Conservation (phyloP, 2,113 vertebrate species). For the Cyphomyrus discorhynchus region DNA sequence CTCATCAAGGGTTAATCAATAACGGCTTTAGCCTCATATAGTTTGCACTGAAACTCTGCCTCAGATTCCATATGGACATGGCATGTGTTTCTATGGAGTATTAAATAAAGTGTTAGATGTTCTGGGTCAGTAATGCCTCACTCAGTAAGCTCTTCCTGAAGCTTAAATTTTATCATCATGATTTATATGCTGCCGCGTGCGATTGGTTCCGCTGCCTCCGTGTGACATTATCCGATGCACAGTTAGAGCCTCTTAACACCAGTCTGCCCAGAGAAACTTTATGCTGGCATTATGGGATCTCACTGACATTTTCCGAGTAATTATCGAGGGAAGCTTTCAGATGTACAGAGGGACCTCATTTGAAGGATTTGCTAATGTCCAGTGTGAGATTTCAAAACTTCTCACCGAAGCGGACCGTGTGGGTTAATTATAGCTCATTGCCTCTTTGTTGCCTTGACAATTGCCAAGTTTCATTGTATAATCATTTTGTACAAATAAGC, state of each 20-base stretch:
- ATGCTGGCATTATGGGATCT: not conserved
- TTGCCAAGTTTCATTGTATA: not conserved
- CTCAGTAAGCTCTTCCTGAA: not conserved
- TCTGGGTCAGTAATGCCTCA: not conserved
- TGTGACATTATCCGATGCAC: not conserved
- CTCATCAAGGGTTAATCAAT: not conserved
- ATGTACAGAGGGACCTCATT: not conserved
- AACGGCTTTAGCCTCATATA: not conserved
- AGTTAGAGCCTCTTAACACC: constrained; percentile 5
- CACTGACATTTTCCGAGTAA: not conserved
- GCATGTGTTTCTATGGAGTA: not conserved
- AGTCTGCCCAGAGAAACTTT: not conserved
- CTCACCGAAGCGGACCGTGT: not conserved
- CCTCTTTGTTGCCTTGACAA: constrained; percentile 2
- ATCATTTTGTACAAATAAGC: not conserved
- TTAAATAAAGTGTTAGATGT: not conserved
- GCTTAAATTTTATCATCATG: not conserved
- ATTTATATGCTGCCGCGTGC: not conserved
- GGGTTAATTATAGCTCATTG: not conserved
- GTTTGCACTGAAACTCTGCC: not conserved
- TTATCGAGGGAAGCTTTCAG: not conserved
- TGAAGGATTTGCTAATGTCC: constrained; percentile 1
- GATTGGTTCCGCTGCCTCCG: not conserved
- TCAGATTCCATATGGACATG: not conserved
- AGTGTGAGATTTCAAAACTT: not conserved